Conservation (phyloP, 2,797 vertebrate genomes). For the Xyrichtys novacula region DNA sequence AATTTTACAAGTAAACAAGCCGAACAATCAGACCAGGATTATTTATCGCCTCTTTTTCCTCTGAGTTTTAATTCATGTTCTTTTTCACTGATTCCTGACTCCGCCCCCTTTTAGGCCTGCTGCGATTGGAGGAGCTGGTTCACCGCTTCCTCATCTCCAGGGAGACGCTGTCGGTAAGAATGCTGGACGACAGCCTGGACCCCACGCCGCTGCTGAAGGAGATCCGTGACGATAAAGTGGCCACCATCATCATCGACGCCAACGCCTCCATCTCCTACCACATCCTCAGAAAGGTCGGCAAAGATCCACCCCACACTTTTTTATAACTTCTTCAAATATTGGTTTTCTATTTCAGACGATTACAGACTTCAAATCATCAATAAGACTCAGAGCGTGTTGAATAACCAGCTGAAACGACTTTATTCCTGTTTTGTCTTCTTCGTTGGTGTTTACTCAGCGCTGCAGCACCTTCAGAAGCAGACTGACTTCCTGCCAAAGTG, state of each 20-base stretch:
- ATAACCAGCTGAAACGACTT: conserved; percentile 3
- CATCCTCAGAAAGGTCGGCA: conserved; percentile 76
- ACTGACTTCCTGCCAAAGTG: conserved; percentile 33
- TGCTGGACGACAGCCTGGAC: conserved; percentile 91
- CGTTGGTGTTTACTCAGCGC: conserved; percentile 2
- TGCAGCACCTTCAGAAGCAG: conserved; percentile 21
- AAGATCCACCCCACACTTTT: neutral
- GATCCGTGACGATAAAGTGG: conserved; percentile 94
- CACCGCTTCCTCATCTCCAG: conserved; percentile 93
- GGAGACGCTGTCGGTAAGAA: conserved; percentile 91
- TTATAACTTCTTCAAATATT: too few relatives aligned
- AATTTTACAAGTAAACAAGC: conserved; percentile 35
- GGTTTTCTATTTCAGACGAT: too few relatives aligned
- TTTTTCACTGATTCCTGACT: conserved; percentile 7
- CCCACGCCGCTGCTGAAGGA: conserved; percentile 93
- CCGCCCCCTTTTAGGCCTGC: conserved; percentile 83
- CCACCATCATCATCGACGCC: conserved; percentile 94
- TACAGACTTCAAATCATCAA: too few relatives aligned
- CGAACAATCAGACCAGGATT: neutral
- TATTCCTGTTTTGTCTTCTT: conserved; percentile 24
- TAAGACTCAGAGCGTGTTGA: too few relatives aligned
- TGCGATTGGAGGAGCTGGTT: conserved; percentile 92
- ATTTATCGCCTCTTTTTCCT: conserved; percentile 7
- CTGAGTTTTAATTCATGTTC: too few relatives aligned
- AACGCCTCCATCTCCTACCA: conserved; percentile 89